These are phyloP conservation scores for Xylocopa sonorina DNA, from an alignment of 1,140 invertebrate genomes.

Conservation along the genomic window DNA sequence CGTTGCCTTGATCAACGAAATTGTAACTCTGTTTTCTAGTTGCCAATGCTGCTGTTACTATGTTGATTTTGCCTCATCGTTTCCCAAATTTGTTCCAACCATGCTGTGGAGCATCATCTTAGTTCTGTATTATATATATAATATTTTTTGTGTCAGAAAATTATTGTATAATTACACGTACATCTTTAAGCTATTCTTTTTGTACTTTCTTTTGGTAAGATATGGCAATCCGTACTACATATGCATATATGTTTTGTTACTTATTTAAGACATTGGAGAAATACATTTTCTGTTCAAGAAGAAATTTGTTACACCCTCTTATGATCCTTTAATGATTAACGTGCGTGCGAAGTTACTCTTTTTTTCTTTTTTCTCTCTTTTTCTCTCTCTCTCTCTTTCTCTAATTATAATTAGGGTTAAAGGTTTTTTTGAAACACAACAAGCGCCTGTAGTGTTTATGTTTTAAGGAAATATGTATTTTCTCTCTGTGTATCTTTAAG, in stretches of 20 bases:
- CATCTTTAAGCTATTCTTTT: constrained; percentile 48
- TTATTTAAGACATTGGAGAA: constrained; percentile 55
- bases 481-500: constrained; percentile 25
- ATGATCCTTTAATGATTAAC: constrained; percentile 28
- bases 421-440: constrained; percentile 2
- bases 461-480: constrained; percentile 23
- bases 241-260: constrained; percentile 43
- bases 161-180: constrained; percentile 37
- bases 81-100: constrained; percentile 48
- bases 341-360: neutral
- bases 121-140: constrained; percentile 32
- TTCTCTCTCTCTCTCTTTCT: neutral
- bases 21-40: constrained; percentile 49
- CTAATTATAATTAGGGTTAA: neutral
- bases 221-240: constrained; percentile 19
- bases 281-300: constrained; percentile 60
- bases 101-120: constrained; percentile 28
- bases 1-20: constrained; percentile 28
- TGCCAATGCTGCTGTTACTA: constrained; percentile 44
- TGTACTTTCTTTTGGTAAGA: constrained; percentile 37
- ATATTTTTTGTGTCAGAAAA: constrained; percentile 18
- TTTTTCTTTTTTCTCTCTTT: neutral
- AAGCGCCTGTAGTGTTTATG: constrained; percentile 33
- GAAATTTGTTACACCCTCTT: constrained; percentile 29
- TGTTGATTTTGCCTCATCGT: constrained; percentile 57